Evolutionary conservation across 2,888 invertebrate species (phyloP).

Genomic region (Amorpha juglandis): DNA sequence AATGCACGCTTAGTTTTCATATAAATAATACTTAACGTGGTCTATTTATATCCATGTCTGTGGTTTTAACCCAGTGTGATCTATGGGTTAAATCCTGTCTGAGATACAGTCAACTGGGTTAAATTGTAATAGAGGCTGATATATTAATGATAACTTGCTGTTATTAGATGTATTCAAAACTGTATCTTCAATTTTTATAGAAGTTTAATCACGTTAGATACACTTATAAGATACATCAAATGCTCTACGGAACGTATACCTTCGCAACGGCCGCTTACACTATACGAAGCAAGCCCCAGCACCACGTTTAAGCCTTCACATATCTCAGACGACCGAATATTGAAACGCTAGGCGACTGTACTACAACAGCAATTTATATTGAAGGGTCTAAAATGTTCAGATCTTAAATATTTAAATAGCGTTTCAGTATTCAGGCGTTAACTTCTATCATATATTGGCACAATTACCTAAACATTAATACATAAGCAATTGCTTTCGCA

Average conservation of each 20-base stretch:
- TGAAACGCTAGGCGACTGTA: background rate
- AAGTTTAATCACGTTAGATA: background rate
- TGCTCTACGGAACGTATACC: background rate
- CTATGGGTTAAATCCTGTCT: too few species aligned
- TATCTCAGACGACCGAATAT: background rate
- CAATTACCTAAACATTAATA: conserved; percentile 1
- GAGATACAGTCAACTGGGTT: too few species aligned
- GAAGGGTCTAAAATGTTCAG: background rate
- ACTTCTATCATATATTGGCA: background rate
- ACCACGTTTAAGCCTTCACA: conserved; percentile 1
- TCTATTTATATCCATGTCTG: too few species aligned
- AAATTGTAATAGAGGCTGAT: too few species aligned
- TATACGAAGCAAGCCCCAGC: conserved; percentile 3
- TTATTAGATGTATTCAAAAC: too few species aligned
- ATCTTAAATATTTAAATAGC: background rate
- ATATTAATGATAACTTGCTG: too few species aligned
- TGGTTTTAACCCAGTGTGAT: too few species aligned
- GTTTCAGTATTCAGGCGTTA: background rate
- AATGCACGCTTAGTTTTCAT: too few species aligned
- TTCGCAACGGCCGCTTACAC: background rate
- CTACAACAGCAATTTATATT: too few species aligned
- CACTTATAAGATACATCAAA: background rate
- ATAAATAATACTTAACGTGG: too few species aligned
- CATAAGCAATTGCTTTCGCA: background rate
- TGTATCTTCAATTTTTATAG: too few species aligned